A percentile compares a stretch with the other conserved stretches of the same genome.
These are phyloP conservation scores for Andinoacara biseriatus DNA, from an alignment of 2,113 vertebrate species.

Conservation along the genomic window DNA sequence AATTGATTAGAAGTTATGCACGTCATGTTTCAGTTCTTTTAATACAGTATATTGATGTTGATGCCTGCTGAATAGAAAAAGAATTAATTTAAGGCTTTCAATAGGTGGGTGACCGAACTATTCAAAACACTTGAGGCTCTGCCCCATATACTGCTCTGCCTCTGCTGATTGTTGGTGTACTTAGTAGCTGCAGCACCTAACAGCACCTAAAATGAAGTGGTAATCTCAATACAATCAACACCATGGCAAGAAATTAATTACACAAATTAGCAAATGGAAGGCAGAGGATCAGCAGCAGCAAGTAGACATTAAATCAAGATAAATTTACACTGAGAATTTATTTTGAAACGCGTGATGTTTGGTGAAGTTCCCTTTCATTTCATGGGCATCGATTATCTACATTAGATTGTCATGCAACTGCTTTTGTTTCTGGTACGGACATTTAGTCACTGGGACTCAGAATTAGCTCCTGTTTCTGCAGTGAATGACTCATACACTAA, in stretches of 20 bases:
- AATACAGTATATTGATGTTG: background rate
- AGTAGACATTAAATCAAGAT: background rate
- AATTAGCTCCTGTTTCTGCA: background rate
- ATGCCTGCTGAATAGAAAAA: background rate
- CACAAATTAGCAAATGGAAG: background rate
- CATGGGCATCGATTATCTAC: background rate
- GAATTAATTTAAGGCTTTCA: background rate
- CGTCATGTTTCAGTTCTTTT: background rate
- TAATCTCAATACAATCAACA: background rate
- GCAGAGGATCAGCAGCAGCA: background rate
- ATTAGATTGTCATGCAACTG: background rate
- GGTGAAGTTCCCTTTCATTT: background rate
- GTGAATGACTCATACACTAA: background rate
- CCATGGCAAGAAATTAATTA: background rate
- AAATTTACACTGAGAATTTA: background rate
- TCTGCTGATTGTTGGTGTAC: background rate
- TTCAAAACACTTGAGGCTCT: background rate
- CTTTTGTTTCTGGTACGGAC: background rate
- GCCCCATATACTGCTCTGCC: background rate
- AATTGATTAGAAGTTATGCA: background rate
- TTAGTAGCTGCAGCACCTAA: background rate
- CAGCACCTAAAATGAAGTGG: background rate
- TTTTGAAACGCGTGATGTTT: background rate
- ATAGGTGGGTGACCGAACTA: constrained; percentile 8
- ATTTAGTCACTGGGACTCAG: background rate